Base-by-base conservation (phyloP, 2,888 invertebrate species). In the Oithona nana region DNA sequence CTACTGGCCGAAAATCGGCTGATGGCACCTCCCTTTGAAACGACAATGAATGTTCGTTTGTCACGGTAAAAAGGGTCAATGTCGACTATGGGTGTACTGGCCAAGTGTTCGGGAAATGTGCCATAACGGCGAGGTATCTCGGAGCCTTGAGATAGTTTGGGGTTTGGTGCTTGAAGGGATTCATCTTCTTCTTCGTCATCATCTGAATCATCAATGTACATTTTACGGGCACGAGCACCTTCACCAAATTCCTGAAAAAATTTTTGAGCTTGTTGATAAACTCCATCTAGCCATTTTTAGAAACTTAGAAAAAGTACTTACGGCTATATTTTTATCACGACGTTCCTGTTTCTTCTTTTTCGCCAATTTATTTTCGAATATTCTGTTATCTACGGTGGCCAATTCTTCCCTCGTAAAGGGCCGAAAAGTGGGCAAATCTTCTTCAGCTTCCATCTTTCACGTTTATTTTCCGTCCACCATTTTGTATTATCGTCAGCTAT, bases 121-220 rank as follows among this genome's bases (percentile, higher is more conserved):
- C 62, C 62, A 54, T 57, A 62, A 11, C 62, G 62, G 6, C 62
- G 29, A 13, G 62, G 62, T 11, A 62, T 29, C 39, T 62, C 62
- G 39, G 56, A 57, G 8, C 61, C 61, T 28, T 61, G 54, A 8
- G 28, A 28, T 29, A 61, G 28, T 8, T 54, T 54, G 4, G 20
- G 54, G 54, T 52, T 54, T 4, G 30, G 52, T 20, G 8, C 28
- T 3, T 28, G 49, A 26, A 11, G 28, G 1, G 28, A 28, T 4
- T 8, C 20, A 8, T 62, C 62, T 13, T 62, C 62, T 8, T 62
- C 62, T 1, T n/a, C 52, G 20, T 62, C 62, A 13, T 28, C n/a
- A 20, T 62, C 62, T 3, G 56, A 56, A 39, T 62, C 62, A n/a
- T 52, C 30, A 26, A 28, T 56, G 55, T 62, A 62, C 26, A 56